Evolutionary conservation across 53 echinoderm and acorn worm genomes (phyloP).

Genomic region (Hippasteria phrygiana): DNA sequence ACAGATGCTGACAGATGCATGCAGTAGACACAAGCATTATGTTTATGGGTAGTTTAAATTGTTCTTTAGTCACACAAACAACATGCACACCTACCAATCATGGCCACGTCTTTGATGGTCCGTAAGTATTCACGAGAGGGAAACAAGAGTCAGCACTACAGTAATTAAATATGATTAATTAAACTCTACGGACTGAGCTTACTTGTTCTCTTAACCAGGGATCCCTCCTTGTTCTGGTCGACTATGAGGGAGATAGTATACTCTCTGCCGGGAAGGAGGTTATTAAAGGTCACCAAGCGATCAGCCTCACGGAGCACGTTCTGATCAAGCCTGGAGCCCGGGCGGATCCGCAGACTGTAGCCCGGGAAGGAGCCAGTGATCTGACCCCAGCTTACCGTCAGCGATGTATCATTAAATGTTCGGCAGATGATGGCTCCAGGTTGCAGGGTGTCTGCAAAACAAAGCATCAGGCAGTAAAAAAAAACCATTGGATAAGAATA

Average conservation of each 20-base stretch:
- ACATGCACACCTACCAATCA: no score
- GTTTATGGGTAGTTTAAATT: no score
- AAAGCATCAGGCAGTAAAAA: no score
- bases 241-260: constrained; percentile 68
- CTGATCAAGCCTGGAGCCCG: neutral
- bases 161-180: no score
- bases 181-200: neutral
- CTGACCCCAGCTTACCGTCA: constrained; percentile 61
- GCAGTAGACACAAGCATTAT: no score
- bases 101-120: no score
- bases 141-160: no score
- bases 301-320: neutral
- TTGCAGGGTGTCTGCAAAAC: constrained; percentile 16
- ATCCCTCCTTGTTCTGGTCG: constrained; percentile 10
- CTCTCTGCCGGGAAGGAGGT: constrained; percentile 68
- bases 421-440: constrained; percentile 54
- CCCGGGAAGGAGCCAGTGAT: constrained; percentile 3
- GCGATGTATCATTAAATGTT: constrained; percentile 19
- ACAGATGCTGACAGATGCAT: no score
- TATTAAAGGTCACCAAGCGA: constrained; percentile 43
- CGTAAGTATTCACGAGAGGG: no score
- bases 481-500: no score
- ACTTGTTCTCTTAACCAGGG: constrained; percentile 52
- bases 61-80: no score
- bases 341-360: constrained; percentile 39